A percentile compares a stretch with the other conserved stretches of the same genome.
Conservation (phyloP, 2,113 vertebrate genomes). For the Gorsachius goisagi region DNA sequence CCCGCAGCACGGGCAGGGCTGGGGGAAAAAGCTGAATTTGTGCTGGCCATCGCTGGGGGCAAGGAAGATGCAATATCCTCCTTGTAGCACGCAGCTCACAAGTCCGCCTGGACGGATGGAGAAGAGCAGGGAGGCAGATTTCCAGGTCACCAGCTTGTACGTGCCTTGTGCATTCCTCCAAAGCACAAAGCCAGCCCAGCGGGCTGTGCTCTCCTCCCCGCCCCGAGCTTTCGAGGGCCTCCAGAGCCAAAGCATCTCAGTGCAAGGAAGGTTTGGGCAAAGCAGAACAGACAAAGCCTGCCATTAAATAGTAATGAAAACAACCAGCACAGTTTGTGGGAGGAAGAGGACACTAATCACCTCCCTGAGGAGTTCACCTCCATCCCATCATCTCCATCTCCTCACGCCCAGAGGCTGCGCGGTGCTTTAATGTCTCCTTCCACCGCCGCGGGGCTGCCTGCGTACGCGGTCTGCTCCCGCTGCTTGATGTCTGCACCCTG, state of each 20-base stretch:
- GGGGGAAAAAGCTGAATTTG: background rate
- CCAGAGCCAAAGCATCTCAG: background rate
- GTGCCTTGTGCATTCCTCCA: background rate
- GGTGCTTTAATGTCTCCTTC: background rate
- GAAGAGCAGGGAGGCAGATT: background rate
- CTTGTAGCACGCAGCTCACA: background rate
- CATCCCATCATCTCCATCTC: background rate
- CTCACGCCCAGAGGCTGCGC: background rate
- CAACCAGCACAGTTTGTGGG: background rate
- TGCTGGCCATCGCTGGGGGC: background rate
- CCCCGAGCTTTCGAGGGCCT: background rate
- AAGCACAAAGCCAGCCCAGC: background rate
- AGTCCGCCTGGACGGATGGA: fast-evolving
- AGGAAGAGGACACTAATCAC: background rate
- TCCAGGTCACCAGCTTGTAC: background rate
- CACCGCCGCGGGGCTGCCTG: background rate
- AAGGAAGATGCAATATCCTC: fast-evolving
- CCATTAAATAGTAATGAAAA: background rate
- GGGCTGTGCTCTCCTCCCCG: background rate
- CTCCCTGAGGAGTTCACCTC: background rate
- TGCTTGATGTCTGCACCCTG: background rate
- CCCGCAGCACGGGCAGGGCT: fast-evolving
- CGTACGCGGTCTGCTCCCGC: background rate
- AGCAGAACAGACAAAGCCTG: background rate
- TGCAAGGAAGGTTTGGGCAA: background rate